Evolutionary conservation across 2,888 invertebrate genomes (phyloP), one percentile per base, ranked within the genome.

Genomic region (Clistopyga incitator): DNA sequence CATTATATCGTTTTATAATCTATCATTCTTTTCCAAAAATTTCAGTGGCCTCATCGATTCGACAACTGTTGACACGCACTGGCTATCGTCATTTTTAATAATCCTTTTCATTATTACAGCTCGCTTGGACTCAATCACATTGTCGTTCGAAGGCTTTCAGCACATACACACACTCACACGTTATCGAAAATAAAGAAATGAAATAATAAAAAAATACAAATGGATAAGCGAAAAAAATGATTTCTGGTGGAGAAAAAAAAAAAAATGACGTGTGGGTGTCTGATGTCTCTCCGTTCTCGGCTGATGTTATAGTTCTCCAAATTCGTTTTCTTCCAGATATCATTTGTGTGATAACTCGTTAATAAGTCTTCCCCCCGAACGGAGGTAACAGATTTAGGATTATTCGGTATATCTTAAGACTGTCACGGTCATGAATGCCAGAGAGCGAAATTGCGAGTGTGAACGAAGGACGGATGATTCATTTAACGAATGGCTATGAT

Each of bases 321-420:
- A 38, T 59, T 75, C 11, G 75, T 50, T 75, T 65, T 74, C 45
- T 81, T 78, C 25, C 81, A 77, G 78, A 81, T 65, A 47, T 81
- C 64, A 71, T 77, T 80, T 74, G 72, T 78, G 84, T 78, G 74
- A 84, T 78, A 70, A 70, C 76, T 79, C 68, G 81, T 59, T 70
- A 70, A 78, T 78, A 67, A 81, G 64, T 65, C 78, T 81, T 75
- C 65, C 56, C 47, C 54, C 67, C 50, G 74, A 72, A 74, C 13
- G 78, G 52, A 81, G 70, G 65, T 71, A 64, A 81, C 65, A 25
- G 77, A 80, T 64, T 70, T 84, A 78, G 77, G 77, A 68, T 68
- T 68, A 65, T 38, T 74, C 68, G 77, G 77, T 64, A 68, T 77
- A 64, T 61, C 34, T 76, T 76, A 59, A 80, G 47, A 79, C 20